Base-by-base conservation (phyloP, 2,888 invertebrate species). In the Leucoma salicis region DNA sequence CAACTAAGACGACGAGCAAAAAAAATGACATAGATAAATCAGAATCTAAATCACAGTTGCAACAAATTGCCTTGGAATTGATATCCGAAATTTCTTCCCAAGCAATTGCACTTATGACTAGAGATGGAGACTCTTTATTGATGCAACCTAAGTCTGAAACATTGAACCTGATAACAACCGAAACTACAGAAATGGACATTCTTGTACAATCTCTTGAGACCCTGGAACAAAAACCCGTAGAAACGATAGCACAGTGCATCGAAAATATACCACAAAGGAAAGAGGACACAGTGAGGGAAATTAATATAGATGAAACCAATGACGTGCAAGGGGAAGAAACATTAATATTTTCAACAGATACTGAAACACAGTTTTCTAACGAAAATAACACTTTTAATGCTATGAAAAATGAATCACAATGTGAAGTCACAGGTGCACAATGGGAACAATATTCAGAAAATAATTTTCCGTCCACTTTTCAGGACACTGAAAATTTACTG, bases 61-160 rank as follows among this genome's bases (percentile, higher is more conserved):
- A 50, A 48, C 28, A 49, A 21, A 39, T 52, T 16, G 51, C 49
- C 16, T 36, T 25, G 18, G 58, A 55, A 14, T 35, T 52, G 27
- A 38, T 53, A 6, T 29, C 49, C 13, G 49, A 48, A 42, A 51
- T 59, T 33, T 25, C 50, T 15, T 12, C 39, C 3, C 41, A 46
- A 41, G 51, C 51, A 10, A 33, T 55, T 13, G 33, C 49, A 27
- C 18, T 38, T 4, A 27, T 58, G 7, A 44, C 39, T 34, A 35
- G 49, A 11, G 28, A 37, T 2, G 39, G 39, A 2, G 11, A 31
- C 10, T 1, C 12, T 2, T 12, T 34, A 8, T 11, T 0, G 10
- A 24, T 15, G 12, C 11, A 16, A 8, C 18, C 3, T 5, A 3
- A 18, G 7, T 18, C 18, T 18, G 18, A 7, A 18, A 18, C 7